Base-by-base conservation (phyloP, 2,888 invertebrate species). In the Balanococcus diminutus region DNA sequence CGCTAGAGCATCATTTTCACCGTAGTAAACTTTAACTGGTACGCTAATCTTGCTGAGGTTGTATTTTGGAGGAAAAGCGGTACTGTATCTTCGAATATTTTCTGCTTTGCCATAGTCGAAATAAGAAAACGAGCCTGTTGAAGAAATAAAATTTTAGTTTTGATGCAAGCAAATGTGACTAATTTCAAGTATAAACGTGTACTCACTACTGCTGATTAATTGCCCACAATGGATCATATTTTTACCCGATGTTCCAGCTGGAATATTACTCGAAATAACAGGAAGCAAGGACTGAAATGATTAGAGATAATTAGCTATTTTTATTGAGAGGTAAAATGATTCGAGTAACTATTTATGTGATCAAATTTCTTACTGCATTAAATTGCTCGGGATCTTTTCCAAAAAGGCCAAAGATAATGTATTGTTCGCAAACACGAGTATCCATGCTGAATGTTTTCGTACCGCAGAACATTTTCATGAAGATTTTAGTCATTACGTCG, bases 241-340 rank as follows among this genome's bases (percentile, higher is more conserved):
- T 89, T 93, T 94, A 0, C 93, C 92, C 0, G 95, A 95, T 0
- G 94, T 92, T 0, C 95, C 95, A 0, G 95, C 94, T 0, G 96
- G 95, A 0, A 92, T 91, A 87, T 95, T 94, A 9, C 91, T 91
- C 51, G 95, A 89, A 87, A 96, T 93, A 0, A 94, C 90, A 0
- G 95, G 94, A 83, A 96, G 88, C 86, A 95, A 89, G 36, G 92
- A 91, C 91, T 92, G 16, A 22, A 81, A 75, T 72, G 9, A 28
- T 28, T n/a, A n/a, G 16, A 42, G 16, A 42, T 42, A 36, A 36
- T 36, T 36, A 9, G 5, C 14, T 11, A 14, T 42, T 42, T 16
- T 42, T 16, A 3, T 16, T 42, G 3, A 14, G 3, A 51, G 14
- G 3, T 51, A 14, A 67, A 28, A 28, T 14, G 28, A 9, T 8